Base-by-base conservation (phyloP, 2,113 vertebrate species). In the Lutjanus erythropterus region DNA sequence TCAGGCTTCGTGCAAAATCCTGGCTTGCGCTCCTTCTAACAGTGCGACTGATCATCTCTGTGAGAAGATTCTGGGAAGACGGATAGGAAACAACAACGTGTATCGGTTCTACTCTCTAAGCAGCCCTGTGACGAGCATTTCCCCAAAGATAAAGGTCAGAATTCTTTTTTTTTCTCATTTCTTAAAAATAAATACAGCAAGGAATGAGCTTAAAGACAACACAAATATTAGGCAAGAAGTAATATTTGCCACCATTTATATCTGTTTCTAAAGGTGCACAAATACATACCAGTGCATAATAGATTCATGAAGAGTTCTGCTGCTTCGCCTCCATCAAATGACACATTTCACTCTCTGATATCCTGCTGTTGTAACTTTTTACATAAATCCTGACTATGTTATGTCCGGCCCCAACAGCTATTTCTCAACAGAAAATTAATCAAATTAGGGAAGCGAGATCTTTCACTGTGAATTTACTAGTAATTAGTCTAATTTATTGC, bases 11-110 rank as follows among this genome's bases (percentile, higher is more conserved):
- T 87, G 94, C 75, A 93, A 78, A 35, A 92, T 98, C 86, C 87
- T 98, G 89, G 97, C 94, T 35, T 98, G 96, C 0, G 96, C 97
- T 5, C 96, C 96, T 0, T 96, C 96, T 71, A 97, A 97, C 91
- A 97, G 95, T 0, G 96, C 96, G 0, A 81, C 95, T 9, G 96
- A 97, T 90, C 94, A 96, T 31, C 94, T 98, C 19, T 97, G 96
- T 74, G 93, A 96, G 86, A 93, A 90, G n/a, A 84, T 97, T 21
- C 65, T 95, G 67, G 41, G 74, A 16, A 89, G 95, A 67, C 46
- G 95, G 0, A 2, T 31, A 5, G 16, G 5, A 83, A 94, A 11
- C 72, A 64, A 5, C 77, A 59, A 6, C 19, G 90, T 6, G 31
- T 97, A 69, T 96, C 94, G 97, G 71, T 75, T 98, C 15, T 93